Evolutionary conservation across 2,797 vertebrate species (phyloP), one percentile per base, ranked within the genome.

Genomic region (Heliangelus exortis): DNA sequence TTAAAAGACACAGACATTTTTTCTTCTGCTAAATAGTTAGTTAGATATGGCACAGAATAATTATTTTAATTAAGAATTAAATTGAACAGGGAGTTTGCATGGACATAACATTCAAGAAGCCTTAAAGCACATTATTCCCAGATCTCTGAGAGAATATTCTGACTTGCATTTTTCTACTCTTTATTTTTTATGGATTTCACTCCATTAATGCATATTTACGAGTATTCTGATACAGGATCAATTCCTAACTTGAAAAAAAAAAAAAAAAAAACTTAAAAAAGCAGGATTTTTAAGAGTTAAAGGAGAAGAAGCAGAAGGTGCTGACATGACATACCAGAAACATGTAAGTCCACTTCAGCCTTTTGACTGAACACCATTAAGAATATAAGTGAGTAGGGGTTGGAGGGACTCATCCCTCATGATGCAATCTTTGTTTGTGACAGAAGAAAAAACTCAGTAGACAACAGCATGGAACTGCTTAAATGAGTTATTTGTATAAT

Each of bases 51-150:
- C 71, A 54, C 28, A 84, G 76, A 93, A 79, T 81, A 91, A 80
- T 72, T 29, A 80, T 83, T 96, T 87, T 63, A 92, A 94, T 89
- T 93, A 96, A 79, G 65, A 83, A 95, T 83, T 53, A 68, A 65
- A 86, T 89, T 93, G 87, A 91, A 78, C 10, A 36, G 20, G 22
- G 73, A 59, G 33, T 61, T 65, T 57, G n/a, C 18, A 71, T 22
- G 45, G 66, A 63, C 58, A 74, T 47, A 91, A 89, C 62, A 89
- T 94, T 89, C n/a, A 91, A 65, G 65, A 74, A 91, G 50, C 26
- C n/a, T 80, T 83, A 61, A 75, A 83, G 67, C 22, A 91, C 29
- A 65, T 58, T 61, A 53, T 10, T 57, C 8, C 53, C 57, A 65
- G 23, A 81, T n/a, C 39, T 57, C 50, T n/a, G 20, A 80, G 16